A percentile compares a stretch with the other conserved stretches of the same genome.
Evolutionary conservation across 2,113 vertebrate species (phyloP).

Genomic region (Calidris pugnax): DNA sequence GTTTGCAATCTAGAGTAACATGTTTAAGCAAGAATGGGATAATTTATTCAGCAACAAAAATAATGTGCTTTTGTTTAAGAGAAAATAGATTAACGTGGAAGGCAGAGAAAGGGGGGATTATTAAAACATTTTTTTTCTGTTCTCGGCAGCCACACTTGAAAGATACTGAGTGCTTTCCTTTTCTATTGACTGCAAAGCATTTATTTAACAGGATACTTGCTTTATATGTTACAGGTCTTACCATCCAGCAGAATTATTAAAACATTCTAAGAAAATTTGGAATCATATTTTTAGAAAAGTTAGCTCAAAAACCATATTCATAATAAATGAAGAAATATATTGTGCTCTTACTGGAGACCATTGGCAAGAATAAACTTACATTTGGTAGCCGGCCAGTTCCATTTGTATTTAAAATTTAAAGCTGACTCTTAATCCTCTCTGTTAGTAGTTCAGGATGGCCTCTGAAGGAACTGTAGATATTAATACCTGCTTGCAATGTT

Average conservation of each 20-base stretch:
- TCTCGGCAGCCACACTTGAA: background rate
- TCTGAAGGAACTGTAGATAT: background rate
- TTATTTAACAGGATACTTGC: background rate
- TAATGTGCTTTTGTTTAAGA: background rate
- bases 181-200: background rate
- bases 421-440: background rate
- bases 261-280: background rate
- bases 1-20: background rate
- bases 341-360: background rate
- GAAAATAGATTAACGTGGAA: background rate
- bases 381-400: background rate
- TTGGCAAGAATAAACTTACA: background rate
- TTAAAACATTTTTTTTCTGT: background rate
- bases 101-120: background rate
- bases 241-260: background rate
- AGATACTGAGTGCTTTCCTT: background rate
- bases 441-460: background rate
- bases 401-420: background rate
- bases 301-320: background rate
- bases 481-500: background rate
- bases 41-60: conserved; percentile 1
- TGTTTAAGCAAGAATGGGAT: conserved; percentile 5
- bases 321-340: background rate
- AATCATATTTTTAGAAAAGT: background rate
- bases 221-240: background rate